Evolutionary conservation across 1,140 invertebrate genomes (phyloP).

Genomic region (Mamestra configurata): DNA sequence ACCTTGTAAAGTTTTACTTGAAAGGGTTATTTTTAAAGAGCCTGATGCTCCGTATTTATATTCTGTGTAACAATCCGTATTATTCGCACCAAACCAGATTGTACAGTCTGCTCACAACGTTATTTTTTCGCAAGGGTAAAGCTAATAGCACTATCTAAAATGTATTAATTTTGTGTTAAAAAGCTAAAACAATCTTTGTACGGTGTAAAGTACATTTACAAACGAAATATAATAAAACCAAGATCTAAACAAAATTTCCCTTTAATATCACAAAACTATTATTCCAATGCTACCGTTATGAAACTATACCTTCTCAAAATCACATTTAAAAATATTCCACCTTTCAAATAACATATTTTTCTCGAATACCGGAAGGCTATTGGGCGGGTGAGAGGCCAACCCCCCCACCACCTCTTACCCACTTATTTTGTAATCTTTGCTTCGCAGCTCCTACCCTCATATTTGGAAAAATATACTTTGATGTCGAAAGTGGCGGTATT

Average conservation of each 20-base stretch:
- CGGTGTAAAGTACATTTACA: no score
- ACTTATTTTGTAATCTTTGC: constrained; percentile 50
- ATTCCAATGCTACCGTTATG: background rate
- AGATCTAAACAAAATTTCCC: background rate
- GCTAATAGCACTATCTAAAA: no score
- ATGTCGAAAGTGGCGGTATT: constrained; percentile 43
- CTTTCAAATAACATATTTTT: constrained; percentile 42
- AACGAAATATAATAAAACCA: background rate
- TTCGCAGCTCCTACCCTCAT: constrained; percentile 25
- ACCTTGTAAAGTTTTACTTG: constrained; percentile 7
- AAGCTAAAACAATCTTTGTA: background rate
- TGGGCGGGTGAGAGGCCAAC: background rate
- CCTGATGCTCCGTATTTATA: no score
- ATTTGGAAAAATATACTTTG: constrained; percentile 49
- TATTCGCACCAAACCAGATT: no score
- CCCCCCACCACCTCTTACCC: constrained; percentile 14
- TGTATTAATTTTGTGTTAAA: no score
- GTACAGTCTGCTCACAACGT: no score
- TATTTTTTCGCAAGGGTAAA: no score
- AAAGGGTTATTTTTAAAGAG: constrained; percentile 29
- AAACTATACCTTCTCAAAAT: constrained; percentile 26
- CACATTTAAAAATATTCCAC: constrained; percentile 40
- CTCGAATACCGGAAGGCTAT: constrained; percentile 35
- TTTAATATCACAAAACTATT: background rate
- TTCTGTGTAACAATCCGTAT: background rate